Evolutionary conservation across 1,140 invertebrate genomes (phyloP), one percentile per base, ranked within the genome.

Genomic region (Platyura marginata): DNA sequence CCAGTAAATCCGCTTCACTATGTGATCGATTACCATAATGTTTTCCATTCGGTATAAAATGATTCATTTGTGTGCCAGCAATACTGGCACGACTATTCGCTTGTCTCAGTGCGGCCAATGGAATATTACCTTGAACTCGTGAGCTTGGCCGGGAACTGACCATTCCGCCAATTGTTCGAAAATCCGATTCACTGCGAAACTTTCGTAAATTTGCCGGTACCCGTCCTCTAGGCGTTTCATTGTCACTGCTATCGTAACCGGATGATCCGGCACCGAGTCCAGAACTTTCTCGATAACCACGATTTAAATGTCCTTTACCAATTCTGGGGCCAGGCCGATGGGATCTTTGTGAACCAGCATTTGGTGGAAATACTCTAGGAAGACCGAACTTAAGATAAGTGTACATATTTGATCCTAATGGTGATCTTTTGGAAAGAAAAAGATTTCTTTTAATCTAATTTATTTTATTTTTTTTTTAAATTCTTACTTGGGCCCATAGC

Each of bases 351-450:
- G 74, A 72, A 11, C 72, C 70, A 37, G 74, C 71, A 44, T 75
- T 76, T 1, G 85, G 86, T 18, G 88, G 86, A 55, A 91, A 77
- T 0, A 92, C 89, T 25, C 90, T 69, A 0, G 90, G 90, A 36
- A 93, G 62, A 2, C 90, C 90, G 52, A 93, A 93, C 59, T 92
- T 90, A 20, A 93, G 67, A 63, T 92, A 92, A 3, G 87, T 89
- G 59, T 87, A 89, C 66, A 91, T 90, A 54, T 91, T 91, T 9
- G 80, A 79, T 15, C 84, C 83, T 32, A 90, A 63, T 1, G 85
- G 80, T 29, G 80, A 79, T 59, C 77, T 81, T 34, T 34, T 4
- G 32, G 13, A 8, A 13, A 29, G 6, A 4, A 13, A 4, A 13
- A 4, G 13, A 34, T 4, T 4, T n/a, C 4, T 34, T 4, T 11